A percentile compares a stretch with the other conserved stretches of the same genome.
Evolutionary conservation across 92 coral and sea anemone genomes (phyloP).

Genomic region (Umimayanthus chanpuru): DNA sequence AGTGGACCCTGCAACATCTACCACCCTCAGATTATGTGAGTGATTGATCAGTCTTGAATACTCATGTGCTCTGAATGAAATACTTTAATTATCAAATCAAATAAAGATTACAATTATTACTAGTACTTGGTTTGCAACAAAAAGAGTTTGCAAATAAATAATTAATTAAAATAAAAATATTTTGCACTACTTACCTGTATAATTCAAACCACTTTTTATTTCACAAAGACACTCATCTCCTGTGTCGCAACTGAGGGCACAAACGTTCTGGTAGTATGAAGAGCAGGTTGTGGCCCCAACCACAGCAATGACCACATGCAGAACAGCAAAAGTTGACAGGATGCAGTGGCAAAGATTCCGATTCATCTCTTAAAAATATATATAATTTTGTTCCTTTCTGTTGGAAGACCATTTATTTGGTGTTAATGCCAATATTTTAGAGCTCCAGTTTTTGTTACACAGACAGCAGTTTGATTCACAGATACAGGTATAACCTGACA

Average conservation of each 20-base stretch:
- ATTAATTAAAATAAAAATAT: too few relatives aligned
- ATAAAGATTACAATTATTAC: too few relatives aligned
- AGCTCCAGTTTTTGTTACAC: too few relatives aligned
- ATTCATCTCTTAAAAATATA: neutral
- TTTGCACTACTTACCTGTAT: constrained; percentile 4
- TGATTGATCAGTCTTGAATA: too few relatives aligned
- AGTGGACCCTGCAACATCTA: too few relatives aligned
- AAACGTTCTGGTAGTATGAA: neutral
- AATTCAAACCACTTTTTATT: constrained; percentile 27
- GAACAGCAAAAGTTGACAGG: neutral
- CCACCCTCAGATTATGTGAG: too few relatives aligned
- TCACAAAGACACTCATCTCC: constrained; percentile 35
- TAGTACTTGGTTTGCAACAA: neutral
- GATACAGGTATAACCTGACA: too few relatives aligned
- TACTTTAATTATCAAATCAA: neutral
- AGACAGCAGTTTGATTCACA: too few relatives aligned
- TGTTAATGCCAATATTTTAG: too few relatives aligned
- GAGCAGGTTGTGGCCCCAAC: constrained; percentile 6
- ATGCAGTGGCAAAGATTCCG: neutral
- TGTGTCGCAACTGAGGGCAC: neutral
- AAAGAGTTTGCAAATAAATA: neutral
- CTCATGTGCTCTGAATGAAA: too few relatives aligned
- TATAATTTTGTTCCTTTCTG: neutral
- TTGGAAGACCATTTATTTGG: neutral
- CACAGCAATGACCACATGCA: neutral